Conservation (phyloP, 2,797 vertebrate species). For the Melanogrammus aeglefinus region DNA sequence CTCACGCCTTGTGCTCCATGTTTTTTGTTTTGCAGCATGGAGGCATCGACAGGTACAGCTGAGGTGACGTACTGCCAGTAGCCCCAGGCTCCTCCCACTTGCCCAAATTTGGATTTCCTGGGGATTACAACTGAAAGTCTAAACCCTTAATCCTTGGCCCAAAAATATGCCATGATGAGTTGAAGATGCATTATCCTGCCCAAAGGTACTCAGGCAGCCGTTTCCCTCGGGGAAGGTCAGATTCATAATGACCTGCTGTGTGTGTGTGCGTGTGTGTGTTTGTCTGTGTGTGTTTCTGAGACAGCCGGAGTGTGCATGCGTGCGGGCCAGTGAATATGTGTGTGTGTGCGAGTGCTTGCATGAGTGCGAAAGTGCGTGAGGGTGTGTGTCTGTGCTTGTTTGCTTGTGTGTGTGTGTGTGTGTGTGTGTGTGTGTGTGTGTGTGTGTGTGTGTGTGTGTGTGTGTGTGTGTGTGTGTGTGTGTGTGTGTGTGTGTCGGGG, state of each 20-base stretch:
- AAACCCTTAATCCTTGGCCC: background rate
- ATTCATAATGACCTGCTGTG: constrained; percentile 5
- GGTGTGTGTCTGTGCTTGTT: background rate
- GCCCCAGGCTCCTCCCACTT: too few species aligned
- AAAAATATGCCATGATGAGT: constrained; percentile 2
- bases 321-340: background rate
- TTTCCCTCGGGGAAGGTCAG: background rate
- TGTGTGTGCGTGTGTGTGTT: constrained; percentile 10
- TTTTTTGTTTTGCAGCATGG: too few species aligned
- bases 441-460: constrained; percentile 1
- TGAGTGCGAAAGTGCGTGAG: background rate
- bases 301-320: background rate
- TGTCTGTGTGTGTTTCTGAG: background rate
- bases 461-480: constrained; percentile 11
- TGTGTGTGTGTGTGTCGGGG: constrained; percentile 5
- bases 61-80: background rate
- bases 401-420: too few species aligned
- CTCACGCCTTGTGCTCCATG: too few species aligned
- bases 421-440: background rate
- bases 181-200: background rate
- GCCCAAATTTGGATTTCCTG: background rate
- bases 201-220: background rate
- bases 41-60: background rate
- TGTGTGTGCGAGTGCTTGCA: constrained; percentile 8
- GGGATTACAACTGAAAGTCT: background rate